Base-by-base conservation (phyloP, 2,888 invertebrate species). In the Orchesella flavescens region DNA sequence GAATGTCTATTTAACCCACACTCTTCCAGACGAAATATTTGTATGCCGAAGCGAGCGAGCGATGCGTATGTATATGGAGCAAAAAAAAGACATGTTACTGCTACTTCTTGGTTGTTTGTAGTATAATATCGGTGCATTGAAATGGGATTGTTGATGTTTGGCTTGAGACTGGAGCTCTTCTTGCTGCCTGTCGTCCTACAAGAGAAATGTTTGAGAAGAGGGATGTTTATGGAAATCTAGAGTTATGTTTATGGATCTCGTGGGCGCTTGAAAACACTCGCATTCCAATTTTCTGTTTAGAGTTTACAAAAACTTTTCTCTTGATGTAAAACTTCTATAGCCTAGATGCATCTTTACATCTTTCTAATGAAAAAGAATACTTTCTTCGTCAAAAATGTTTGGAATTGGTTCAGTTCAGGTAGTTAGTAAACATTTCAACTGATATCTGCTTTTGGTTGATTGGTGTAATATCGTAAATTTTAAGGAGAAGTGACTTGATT, bases 231-330 rank as follows among this genome's bases (percentile, higher is more conserved):
- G 84, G 75, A 82, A 83, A 83, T 78, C 73, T 73, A 78, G 83
- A 83, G 78, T 83, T 83, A 78, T 83, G 78, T 83, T 83, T 83
- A 78, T 83, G 74, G 78, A 78, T 83, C 83, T 83, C 78, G 77
- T 83, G 83, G 83, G 83, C 83, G 83, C 83, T 78, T 83, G 75
- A 83, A 69, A 83, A 77, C 83, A 83, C 83, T 83, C 73, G 66
- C 72, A 77, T 77, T 77, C 83, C 83, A 83, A 83, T 83, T 83
- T 83, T 83, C 77, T 77, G 73, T 77, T 83, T 76, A 82, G 69
- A 82, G 71, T 81, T 75, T 44, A 74, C 66, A 74, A 74, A 75
- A 68, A 74, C 71, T 78, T 76, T 78, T 71, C n/a, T 65, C 65
- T 43, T 61, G 23, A 23, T 19, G 61, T 17, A 61, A 61, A 61